Evolutionary conservation across 2,113 vertebrate genomes (phyloP), one percentile per base, ranked within the genome.

Genomic region (Hemicordylus capensis): DNA sequence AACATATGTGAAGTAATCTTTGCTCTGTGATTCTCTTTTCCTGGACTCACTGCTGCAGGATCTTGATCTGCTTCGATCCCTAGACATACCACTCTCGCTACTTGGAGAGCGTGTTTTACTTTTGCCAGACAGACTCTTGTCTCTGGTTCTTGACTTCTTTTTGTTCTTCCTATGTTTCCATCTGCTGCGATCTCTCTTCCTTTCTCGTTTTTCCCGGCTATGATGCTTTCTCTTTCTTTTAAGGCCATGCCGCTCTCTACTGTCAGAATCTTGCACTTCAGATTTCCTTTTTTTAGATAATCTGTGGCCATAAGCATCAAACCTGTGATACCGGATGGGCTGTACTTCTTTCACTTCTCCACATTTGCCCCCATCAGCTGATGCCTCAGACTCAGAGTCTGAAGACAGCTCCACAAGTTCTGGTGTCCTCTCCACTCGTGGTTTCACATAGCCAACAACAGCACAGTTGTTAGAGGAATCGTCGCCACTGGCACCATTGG

Each of bases 391-490:
- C 67, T 98, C 97, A 14, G 97, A 96, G 91, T 99, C 97, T 0
- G 98, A 99, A 22, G 98, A 98, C 58, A 99, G 95, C 85, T 98
- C 96, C 77, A 99, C 97, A 80, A 99, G 95, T 94, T 99, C 98
- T 51, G 99, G 98, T 2, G 98, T 99, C 85, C 98, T 97, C 77
- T 99, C 98, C 42, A 94, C 93, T 74, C 97, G 93, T 0, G 98
- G 97, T 81, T 99, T 99, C 63, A 99, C 97, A 84, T 97, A 98
- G 7, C 98, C 96, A 34, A 99, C 93, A 22, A 98, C 98, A 76
- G 98, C 92, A 93, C 98, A 98, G 85, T 97, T 98, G 46, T 97
- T 97, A 1, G 95, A 94, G 37, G 96, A 95, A 66, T n/a, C n/a
- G n/a, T 93, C 93, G 58, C 90, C 90, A 72, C 84, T 90, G 11